phyloP scores from a whole-genome alignment of 2,797 vertebrate species.

The Hirundo rustica region DNA sequence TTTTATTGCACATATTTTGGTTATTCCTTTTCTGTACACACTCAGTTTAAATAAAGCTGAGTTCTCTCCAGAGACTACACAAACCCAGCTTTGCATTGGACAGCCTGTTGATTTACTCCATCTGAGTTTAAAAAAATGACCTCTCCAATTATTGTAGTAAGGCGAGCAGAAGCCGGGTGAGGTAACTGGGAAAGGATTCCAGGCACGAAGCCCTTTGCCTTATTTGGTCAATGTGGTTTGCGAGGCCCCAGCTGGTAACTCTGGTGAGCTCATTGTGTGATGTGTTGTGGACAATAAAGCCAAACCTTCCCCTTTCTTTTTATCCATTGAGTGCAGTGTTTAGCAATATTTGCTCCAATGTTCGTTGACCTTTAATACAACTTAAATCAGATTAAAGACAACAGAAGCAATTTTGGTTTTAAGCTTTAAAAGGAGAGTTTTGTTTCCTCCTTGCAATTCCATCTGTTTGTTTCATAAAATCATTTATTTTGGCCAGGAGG shows the following conservation, averaged over 20 bases:
- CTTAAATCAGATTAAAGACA: constrained; percentile 58
- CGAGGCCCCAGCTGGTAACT: constrained; percentile 77
- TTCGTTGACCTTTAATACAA: constrained; percentile 46
- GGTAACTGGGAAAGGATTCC: constrained; percentile 82
- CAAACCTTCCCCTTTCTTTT: constrained; percentile 64
- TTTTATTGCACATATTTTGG: constrained; percentile 50
- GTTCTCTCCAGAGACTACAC: constrained; percentile 40
- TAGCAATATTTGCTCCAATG: constrained; percentile 58
- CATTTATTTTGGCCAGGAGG: constrained; percentile 10
- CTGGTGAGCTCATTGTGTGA: constrained; percentile 76
- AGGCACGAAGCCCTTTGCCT: constrained; percentile 78
- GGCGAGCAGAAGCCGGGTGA: constrained; percentile 75
- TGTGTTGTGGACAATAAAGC: constrained; percentile 65
- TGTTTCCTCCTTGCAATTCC: background rate
- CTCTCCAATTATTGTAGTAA: constrained; percentile 70
- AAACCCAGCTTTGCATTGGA: constrained; percentile 33
- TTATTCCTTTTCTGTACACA: constrained; percentile 52
- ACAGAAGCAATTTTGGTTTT: constrained; percentile 31
- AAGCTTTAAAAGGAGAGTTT: constrained; percentile 22
- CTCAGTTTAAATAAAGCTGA: constrained; percentile 51
- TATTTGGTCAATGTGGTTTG: constrained; percentile 84
- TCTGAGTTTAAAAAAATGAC: constrained; percentile 70
- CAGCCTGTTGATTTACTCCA: constrained; percentile 72
- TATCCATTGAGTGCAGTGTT: constrained; percentile 48
- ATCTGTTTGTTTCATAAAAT: constrained; percentile 10